Percentiles rank a stretch among this genome's conserved stretches.
Conservation (phyloP, 2,888 invertebrate genomes). For the Seira ritae region DNA sequence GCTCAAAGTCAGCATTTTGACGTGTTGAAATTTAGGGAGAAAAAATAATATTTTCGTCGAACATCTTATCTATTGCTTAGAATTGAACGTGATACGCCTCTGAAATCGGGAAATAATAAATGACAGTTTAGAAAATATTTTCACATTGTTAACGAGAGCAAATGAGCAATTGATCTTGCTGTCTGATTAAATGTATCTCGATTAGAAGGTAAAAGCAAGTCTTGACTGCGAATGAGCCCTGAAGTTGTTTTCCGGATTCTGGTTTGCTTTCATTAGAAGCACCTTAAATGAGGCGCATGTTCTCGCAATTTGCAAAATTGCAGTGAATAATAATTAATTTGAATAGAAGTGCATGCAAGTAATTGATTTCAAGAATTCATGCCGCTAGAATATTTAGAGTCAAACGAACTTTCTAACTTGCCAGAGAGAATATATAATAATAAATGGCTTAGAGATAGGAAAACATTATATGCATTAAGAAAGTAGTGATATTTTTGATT, state of each 20-base stretch:
- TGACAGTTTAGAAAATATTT: background rate
- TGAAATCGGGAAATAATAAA: background rate
- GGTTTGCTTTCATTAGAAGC: conserved; percentile 8
- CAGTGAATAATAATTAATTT: conserved; percentile 1
- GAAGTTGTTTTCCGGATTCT: conserved; percentile 1
- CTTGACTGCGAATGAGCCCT: conserved; percentile 3
- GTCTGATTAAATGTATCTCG: conserved; percentile 14
- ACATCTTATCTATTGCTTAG: background rate
- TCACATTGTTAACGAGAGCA: conserved; percentile 11
- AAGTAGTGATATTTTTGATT: too few relatives aligned
- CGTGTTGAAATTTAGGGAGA: background rate
- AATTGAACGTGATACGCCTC: background rate
- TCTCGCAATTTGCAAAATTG: conserved; percentile 12
- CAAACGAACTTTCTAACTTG: too few relatives aligned
- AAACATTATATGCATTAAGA: too few relatives aligned
- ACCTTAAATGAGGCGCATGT: background rate
- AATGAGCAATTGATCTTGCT: background rate
- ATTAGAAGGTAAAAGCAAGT: background rate
- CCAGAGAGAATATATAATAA: too few relatives aligned
- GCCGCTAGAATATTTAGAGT: too few relatives aligned
- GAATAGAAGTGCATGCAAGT: background rate
- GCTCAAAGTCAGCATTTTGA: too few relatives aligned
- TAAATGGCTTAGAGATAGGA: too few relatives aligned
- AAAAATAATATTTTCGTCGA: background rate
- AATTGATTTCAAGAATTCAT: too few relatives aligned